Evolutionary conservation across 2,113 vertebrate species (phyloP).

Genomic region (Anarrhichthys ocellatus): DNA sequence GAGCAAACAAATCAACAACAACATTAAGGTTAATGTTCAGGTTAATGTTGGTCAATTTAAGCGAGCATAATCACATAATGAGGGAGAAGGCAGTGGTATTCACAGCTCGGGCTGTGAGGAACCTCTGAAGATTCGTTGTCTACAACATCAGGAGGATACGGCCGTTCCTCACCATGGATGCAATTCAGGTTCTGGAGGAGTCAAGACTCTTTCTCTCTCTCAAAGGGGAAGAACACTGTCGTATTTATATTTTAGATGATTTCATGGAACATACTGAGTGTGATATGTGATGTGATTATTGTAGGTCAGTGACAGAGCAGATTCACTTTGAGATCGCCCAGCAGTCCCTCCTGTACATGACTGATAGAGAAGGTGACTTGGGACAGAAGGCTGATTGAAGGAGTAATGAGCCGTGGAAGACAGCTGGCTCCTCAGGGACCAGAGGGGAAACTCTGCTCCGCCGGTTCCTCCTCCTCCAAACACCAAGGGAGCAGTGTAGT

Average conservation of each 20-base stretch:
- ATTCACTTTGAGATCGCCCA: slow-evolving; percentile 25
- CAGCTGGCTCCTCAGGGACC: slow-evolving; percentile 36
- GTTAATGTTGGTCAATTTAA: no score
- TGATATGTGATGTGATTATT: neutral
- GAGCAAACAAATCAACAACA: no score
- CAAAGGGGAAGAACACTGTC: neutral
- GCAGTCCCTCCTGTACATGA: slow-evolving; percentile 3
- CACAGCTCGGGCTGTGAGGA: neutral
- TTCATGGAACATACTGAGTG: neutral
- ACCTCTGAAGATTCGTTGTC: neutral
- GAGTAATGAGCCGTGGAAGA: slow-evolving; percentile 64
- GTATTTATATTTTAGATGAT: neutral
- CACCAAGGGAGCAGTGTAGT: slow-evolving; percentile 13
- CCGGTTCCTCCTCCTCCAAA: slow-evolving; percentile 25
- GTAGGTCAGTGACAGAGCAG: slow-evolving; percentile 36
- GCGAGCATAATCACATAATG: no score
- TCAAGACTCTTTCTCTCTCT: no score
- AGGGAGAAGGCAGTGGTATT: no score
- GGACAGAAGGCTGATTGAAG: slow-evolving; percentile 60
- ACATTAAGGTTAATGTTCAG: no score
- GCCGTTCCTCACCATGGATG: neutral
- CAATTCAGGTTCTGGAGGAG: neutral
- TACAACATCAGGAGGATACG: neutral
- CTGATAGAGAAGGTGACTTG: slow-evolving; percentile 29
- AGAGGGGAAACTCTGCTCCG: slow-evolving; percentile 18